phyloP scores from a whole-genome alignment of 2,113 vertebrate genomes.

The Osmerus mordax region DNA sequence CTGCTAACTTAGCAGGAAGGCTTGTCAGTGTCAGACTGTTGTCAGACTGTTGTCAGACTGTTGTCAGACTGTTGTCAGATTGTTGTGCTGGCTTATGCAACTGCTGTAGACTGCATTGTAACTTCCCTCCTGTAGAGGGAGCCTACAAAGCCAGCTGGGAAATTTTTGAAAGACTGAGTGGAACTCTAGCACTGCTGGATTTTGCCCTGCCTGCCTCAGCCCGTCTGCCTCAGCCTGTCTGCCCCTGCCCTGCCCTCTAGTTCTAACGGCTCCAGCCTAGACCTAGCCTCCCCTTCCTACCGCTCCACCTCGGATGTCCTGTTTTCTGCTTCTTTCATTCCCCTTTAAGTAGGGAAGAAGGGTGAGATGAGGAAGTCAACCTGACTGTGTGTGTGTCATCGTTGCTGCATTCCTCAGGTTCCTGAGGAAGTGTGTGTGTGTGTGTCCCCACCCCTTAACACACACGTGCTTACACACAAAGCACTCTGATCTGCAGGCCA shows the following conservation, averaged over 20 bases:
- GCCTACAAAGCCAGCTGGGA: too few relatives aligned
- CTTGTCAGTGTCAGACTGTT: too few relatives aligned
- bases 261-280: too few relatives aligned
- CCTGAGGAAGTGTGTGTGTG: constrained; percentile 57
- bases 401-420: constrained; percentile 53
- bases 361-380: constrained; percentile 33
- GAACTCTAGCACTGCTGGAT: neutral
- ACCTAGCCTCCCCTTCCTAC: too few relatives aligned
- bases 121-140: too few relatives aligned
- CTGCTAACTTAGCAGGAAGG: too few relatives aligned
- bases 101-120: too few relatives aligned
- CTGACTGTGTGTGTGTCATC: constrained; percentile 42
- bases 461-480: neutral
- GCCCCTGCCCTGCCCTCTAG: neutral
- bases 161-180: neutral
- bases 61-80: too few relatives aligned
- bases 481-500: constrained; percentile 8
- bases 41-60: too few relatives aligned
- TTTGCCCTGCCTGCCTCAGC: constrained; percentile 27
- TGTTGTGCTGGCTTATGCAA: too few relatives aligned
- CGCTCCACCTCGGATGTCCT: too few relatives aligned
- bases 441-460: constrained; percentile 24
- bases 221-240: constrained; percentile 7
- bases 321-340: constrained; percentile 25
- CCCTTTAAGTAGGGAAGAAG: constrained; percentile 3